Conservation (phyloP, 2,113 vertebrate genomes). For the Ellobius talpinus region DNA sequence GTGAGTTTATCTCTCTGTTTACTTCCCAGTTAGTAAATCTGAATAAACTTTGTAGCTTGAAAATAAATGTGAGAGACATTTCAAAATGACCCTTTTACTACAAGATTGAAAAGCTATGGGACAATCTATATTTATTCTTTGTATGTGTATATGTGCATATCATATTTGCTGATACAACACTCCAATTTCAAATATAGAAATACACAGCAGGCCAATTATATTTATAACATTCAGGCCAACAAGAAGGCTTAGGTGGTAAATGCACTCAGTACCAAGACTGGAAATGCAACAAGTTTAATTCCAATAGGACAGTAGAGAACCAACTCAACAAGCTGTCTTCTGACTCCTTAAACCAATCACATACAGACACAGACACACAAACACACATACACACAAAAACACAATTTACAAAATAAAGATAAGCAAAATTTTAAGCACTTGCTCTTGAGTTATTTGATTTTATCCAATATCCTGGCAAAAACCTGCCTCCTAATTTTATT, state of each 20-base stretch:
- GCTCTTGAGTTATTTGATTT: constrained; percentile 25
- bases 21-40: background rate
- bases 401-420: background rate
- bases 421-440: background rate
- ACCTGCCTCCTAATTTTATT: constrained; percentile 28
- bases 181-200: constrained; percentile 14
- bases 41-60: background rate
- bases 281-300: background rate
- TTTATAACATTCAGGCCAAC: background rate
- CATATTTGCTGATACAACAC: background rate
- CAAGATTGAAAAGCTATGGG: background rate
- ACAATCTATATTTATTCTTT: background rate
- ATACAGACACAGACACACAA: background rate
- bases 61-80: background rate
- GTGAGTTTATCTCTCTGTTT: background rate
- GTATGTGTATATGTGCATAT: background rate
- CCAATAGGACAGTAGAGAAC: background rate
- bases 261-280: background rate
- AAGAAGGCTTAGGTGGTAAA: background rate
- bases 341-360: background rate
- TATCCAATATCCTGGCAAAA: constrained; percentile 3
- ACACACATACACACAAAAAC: background rate
- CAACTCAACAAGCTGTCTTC: background rate
- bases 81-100: background rate
- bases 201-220: constrained; percentile 13